phyloP scores from a whole-genome alignment of 2,797 vertebrate species.

The Clarias pachynema region DNA sequence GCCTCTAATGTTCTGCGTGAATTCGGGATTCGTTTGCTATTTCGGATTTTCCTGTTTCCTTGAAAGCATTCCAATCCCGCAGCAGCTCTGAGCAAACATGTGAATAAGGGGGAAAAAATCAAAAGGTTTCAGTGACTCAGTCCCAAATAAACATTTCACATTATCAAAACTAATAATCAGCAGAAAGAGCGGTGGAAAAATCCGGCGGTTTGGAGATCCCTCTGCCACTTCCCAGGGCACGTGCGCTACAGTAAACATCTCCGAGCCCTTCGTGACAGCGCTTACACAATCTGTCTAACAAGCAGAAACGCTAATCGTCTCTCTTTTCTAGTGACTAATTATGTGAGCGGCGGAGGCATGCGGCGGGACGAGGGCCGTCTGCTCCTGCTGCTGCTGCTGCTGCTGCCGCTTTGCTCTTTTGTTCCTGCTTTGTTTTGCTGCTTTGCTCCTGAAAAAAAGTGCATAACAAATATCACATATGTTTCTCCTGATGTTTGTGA shows the following conservation, averaged over 20 bases:
- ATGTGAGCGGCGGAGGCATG: constrained; percentile 35
- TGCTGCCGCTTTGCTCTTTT: constrained; percentile 25
- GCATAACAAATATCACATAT: background rate
- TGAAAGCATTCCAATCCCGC: background rate
- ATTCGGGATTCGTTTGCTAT: background rate
- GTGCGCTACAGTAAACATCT: constrained; percentile 25
- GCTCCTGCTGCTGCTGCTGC: background rate
- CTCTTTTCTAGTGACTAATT: constrained; percentile 58
- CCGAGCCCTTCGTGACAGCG: constrained; percentile 32
- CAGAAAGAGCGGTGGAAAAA: constrained; percentile 21
- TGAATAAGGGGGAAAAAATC: background rate
- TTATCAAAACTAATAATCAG: constrained; percentile 21
- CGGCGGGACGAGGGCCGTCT: constrained; percentile 8
- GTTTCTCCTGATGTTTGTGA: background rate
- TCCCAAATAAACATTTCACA: background rate
- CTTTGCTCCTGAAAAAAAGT: background rate
- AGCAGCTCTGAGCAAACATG: background rate
- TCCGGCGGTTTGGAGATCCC: constrained; percentile 15
- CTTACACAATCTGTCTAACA: constrained; percentile 57
- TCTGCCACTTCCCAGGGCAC: constrained; percentile 34
- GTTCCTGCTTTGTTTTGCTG: constrained; percentile 31
- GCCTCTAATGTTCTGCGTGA: background rate
- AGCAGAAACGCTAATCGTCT: constrained; percentile 51
- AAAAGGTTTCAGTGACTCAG: constrained; percentile 16
- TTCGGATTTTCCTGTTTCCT: background rate